Base-by-base conservation (phyloP, 2,888 invertebrate species). In the Cacoxenus indagator region DNA sequence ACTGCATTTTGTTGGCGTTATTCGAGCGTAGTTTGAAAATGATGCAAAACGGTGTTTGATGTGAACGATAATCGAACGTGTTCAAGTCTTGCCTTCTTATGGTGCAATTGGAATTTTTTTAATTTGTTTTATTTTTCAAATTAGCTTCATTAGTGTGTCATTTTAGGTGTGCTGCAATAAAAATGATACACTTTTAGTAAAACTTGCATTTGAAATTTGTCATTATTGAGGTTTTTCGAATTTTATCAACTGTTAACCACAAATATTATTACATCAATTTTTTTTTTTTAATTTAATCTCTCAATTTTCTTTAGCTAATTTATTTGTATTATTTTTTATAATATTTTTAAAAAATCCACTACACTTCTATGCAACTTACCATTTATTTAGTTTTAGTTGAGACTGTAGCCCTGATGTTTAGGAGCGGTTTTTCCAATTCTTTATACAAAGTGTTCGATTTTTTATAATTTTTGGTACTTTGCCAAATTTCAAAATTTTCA, bases 11-110 rank as follows among this genome's bases (percentile, higher is more conserved):
- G 74, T 57, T 55, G 31, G 17, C 62, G 65, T 31, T n/a, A n/a
- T n/a, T n/a, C n/a, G n/a, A n/a, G n/a, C n/a, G n/a, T n/a, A n/a
- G 37, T 55, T 26, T 70, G 65, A 75, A 71, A 66, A 68, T 69
- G 71, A 17, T 71, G 65, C 22, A 37, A 37, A 37, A 37, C 8
- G 8, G 14, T 11, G 37, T 37, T 46, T 46, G 46, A 4, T 46
- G n/a, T 46, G 46, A 37, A 26, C 37, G 27, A 9, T 27, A 55
- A 55, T 37, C n/a, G n/a, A n/a, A 48, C 19, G 17, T 48, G 48
- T 19, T 48, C 37, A 37, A 37, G 37, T 9, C 48, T 48, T 19
- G 48, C 1, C 3, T 57, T 57, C 8, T n/a, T 46, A 46, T 46
- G 5, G 46, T 6, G n/a, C n/a, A n/a, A n/a, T 59, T 76, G 24